These are phyloP conservation scores for Pampus argenteus DNA, from an alignment of 2,797 vertebrate genomes.

Conservation along the genomic window DNA sequence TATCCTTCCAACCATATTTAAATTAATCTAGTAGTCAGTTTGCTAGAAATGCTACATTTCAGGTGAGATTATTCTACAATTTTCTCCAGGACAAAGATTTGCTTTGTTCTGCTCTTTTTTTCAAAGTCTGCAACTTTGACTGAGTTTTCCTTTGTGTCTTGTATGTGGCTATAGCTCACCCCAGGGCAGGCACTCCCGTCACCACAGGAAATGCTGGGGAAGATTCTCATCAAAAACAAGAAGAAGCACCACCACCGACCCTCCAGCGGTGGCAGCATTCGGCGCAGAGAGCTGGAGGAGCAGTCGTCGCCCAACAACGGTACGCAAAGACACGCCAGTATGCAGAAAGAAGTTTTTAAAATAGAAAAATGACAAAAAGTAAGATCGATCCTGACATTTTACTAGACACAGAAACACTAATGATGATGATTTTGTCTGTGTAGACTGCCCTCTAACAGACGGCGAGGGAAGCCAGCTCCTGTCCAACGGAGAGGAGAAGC, in stretches of 20 bases:
- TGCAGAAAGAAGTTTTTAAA: not conserved
- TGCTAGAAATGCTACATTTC: no score
- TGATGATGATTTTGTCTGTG: conserved; percentile 26
- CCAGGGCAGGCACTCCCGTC: conserved; percentile 85
- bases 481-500: conserved; percentile 89
- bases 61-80: no score
- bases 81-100: not conserved
- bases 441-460: conserved; percentile 80
- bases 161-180: conserved; percentile 78
- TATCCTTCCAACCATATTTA: not conserved
- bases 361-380: not conserved
- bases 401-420: not conserved
- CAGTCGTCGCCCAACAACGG: conserved; percentile 81
- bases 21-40: not conserved
- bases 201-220: conserved; percentile 91
- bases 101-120: not conserved
- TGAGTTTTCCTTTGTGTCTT: not conserved
- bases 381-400: not conserved
- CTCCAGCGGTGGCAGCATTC: conserved; percentile 76
- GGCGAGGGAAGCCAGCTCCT: conserved; percentile 73
- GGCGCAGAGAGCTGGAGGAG: conserved; percentile 84
- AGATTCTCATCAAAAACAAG: conserved; percentile 94
- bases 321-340: conserved; percentile 33
- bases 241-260: conserved; percentile 81
- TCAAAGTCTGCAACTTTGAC: not conserved